phyloP scores from a whole-genome alignment of 2,113 vertebrate species.

The Tragelaphus strepsiceros region DNA sequence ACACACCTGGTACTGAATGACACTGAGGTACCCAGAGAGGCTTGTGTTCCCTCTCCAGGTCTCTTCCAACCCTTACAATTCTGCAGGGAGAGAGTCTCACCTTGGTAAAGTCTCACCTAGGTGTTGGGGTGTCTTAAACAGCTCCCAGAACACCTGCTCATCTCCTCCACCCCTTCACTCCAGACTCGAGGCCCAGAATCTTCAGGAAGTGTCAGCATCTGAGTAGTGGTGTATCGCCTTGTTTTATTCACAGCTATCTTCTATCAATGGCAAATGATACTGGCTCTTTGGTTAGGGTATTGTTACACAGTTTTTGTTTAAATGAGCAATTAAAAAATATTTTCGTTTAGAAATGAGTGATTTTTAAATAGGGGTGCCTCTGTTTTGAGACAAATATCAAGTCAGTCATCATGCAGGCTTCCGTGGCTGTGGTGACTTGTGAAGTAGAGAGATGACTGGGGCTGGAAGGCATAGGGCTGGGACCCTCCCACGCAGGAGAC shows the following conservation, averaged over 20 bases:
- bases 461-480: background rate
- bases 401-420: fast-evolving
- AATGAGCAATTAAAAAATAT: background rate
- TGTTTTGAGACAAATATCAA: background rate
- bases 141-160: too few relatives aligned
- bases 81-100: background rate
- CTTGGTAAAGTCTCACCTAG: fast-evolving
- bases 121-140: too few relatives aligned
- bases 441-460: background rate
- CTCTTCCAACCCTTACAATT: too few relatives aligned
- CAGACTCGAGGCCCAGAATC: background rate
- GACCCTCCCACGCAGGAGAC: fast-evolving
- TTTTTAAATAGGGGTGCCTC: background rate
- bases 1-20: too few relatives aligned
- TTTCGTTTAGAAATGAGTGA: background rate
- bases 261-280: background rate
- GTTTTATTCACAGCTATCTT: background rate
- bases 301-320: background rate
- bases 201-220: background rate
- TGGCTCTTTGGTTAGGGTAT: background rate
- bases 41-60: background rate
- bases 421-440: background rate
- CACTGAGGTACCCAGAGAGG: fast-evolving
- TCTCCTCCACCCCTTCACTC: background rate
- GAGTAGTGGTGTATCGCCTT: background rate